These are phyloP conservation scores for Drosophila neonasuta DNA, from an alignment of 2,888 invertebrate species.

Conservation along the genomic window DNA sequence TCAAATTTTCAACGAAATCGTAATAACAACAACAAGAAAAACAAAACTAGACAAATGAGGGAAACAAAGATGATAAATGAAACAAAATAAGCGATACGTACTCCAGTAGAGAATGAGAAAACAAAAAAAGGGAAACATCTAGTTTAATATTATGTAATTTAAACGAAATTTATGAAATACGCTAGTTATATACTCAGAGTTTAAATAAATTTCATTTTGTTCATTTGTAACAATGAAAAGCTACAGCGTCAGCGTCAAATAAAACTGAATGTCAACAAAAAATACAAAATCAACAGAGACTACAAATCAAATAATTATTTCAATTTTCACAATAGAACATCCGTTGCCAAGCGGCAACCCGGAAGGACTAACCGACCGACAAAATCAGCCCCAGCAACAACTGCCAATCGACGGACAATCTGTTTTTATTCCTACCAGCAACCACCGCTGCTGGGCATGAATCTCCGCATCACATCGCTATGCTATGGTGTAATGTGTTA, in stretches of 20 bases:
- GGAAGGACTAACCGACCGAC: constrained; percentile 45
- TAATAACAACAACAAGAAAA: not conserved
- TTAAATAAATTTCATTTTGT: constrained; percentile 59
- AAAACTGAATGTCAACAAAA: constrained; percentile 62
- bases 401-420: constrained; percentile 10
- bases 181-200: constrained; percentile 67
- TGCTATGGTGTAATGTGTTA: constrained; percentile 34
- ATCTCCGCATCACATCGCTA: not conserved
- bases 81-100: constrained; percentile 38
- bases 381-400: not conserved
- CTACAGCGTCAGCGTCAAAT: constrained; percentile 61
- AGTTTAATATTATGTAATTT: constrained; percentile 77
- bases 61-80: constrained; percentile 46
- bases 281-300: constrained; percentile 46
- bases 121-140: constrained; percentile 57
- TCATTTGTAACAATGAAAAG: constrained; percentile 72
- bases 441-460: constrained; percentile 2
- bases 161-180: constrained; percentile 73
- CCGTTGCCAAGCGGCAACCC: constrained; percentile 33
- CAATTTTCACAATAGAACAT: constrained; percentile 17
- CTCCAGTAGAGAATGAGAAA: constrained; percentile 42
- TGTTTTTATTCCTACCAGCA: constrained; percentile 35
- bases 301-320: constrained; percentile 12
- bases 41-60: constrained; percentile 62
- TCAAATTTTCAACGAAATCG: constrained; percentile 19